Conservation (phyloP, 2,888 invertebrate genomes). For the Drosophila rellima region DNA sequence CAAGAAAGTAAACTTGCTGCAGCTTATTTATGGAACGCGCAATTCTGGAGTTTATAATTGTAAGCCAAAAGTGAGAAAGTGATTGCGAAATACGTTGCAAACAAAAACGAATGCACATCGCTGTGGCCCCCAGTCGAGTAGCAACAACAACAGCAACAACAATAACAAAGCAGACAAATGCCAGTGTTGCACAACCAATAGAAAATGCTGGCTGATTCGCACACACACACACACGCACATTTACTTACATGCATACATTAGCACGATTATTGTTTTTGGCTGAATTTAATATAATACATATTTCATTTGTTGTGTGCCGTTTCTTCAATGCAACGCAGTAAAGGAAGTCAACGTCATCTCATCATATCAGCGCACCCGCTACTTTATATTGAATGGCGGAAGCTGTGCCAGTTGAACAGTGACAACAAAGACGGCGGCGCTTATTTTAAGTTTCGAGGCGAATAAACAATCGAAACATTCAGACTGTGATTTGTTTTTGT, state of each 20-base stretch:
- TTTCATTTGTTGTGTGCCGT: conserved; percentile 49
- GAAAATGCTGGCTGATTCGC: conserved; percentile 31
- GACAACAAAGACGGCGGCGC: conserved; percentile 56
- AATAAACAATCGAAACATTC: conserved; percentile 50
- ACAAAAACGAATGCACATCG: conserved; percentile 46
- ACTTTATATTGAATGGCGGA: conserved; percentile 60
- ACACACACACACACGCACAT: conserved; percentile 32
- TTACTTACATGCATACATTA: conserved; percentile 33
- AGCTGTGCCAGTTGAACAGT: conserved; percentile 41
- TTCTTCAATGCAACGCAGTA: conserved; percentile 51
- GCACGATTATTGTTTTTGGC: conserved; percentile 58
- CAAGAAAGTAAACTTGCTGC: conserved; percentile 1
- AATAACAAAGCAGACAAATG: conserved; percentile 45
- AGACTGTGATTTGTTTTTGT: conserved; percentile 40
- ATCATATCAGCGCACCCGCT: conserved; percentile 42
- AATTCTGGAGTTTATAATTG: conserved; percentile 8
- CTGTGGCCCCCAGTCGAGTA: conserved; percentile 12
- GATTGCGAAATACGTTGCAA: conserved; percentile 71
- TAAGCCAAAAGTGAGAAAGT: conserved; percentile 47
- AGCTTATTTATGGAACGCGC: neutral
- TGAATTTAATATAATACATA: conserved; percentile 60
- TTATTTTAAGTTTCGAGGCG: conserved; percentile 30
- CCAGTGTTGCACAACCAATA: conserved; percentile 69
- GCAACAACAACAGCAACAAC: conserved; percentile 46
- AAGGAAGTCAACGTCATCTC: conserved; percentile 54